Evolutionary conservation across 1,140 invertebrate species (phyloP).

Genomic region (Drosophila yakuba): DNA sequence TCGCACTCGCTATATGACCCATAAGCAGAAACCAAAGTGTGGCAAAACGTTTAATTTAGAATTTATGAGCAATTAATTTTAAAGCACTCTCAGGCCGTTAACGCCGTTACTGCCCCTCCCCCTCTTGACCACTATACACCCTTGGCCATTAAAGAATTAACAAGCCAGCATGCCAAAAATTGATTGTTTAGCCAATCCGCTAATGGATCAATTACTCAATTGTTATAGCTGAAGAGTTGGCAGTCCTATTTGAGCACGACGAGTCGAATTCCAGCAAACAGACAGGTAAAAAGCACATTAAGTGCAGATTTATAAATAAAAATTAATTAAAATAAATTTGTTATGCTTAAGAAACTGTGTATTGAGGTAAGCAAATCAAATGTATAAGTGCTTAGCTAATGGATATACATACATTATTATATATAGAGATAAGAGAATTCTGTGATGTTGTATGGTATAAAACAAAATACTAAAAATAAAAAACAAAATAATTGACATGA

Average conservation of each 20-base stretch:
- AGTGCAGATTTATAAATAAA: constrained; percentile 2
- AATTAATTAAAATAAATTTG: constrained; percentile 9
- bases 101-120: constrained; percentile 5
- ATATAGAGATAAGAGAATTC: not conserved
- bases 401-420: too few relatives aligned
- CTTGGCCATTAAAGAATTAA: constrained; percentile 55
- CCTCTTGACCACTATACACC: too few relatives aligned
- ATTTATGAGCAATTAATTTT: constrained; percentile 84
- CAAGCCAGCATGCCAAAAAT: constrained; percentile 56
- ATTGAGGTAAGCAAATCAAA: not conserved
- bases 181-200: constrained; percentile 55
- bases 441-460: not conserved
- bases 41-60: constrained; percentile 80
- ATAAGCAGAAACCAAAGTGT: constrained; percentile 78
- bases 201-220: constrained; percentile 72
- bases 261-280: not conserved
- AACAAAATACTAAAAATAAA: not conserved
- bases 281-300: not conserved
- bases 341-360: not conserved
- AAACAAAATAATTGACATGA: too few relatives aligned
- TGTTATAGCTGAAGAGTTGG: constrained; percentile 45
- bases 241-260: constrained; percentile 33
- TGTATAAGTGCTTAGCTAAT: not conserved
- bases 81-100: constrained; percentile 53
- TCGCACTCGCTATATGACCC: constrained; percentile 55